phyloP scores from a whole-genome alignment of 2,797 vertebrate species.

The Huso huso region DNA sequence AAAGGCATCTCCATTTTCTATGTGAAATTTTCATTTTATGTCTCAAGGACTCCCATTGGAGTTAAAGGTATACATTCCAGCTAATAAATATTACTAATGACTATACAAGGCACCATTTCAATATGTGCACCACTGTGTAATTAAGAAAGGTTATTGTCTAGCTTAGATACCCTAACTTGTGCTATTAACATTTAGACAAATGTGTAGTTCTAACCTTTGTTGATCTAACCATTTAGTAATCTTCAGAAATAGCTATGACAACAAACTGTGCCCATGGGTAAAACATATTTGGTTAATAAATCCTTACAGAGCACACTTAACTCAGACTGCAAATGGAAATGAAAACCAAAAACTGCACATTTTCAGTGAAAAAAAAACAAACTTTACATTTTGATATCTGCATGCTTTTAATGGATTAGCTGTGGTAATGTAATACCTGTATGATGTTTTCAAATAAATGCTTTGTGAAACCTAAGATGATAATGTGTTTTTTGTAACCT shows the following conservation, averaged over 20 bases:
- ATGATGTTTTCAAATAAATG: conserved; percentile 77
- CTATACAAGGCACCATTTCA: conserved; percentile 27
- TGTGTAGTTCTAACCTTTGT: conserved; percentile 51
- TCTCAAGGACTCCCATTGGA: conserved; percentile 6
- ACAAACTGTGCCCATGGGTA: conserved; percentile 70
- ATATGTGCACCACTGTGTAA: conserved; percentile 54
- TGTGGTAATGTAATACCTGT: conserved; percentile 75
- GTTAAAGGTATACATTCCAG: conserved; percentile 10
- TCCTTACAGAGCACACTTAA: conserved; percentile 64
- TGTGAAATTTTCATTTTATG: conserved; percentile 9
- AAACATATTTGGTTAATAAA: conserved; percentile 59
- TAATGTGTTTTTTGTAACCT: neutral
- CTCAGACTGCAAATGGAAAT: conserved; percentile 48
- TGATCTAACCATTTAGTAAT: conserved; percentile 48
- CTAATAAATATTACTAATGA: conserved; percentile 5
- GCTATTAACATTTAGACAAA: conserved; percentile 68
- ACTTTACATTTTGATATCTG: conserved; percentile 64
- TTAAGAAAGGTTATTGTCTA: conserved; percentile 58
- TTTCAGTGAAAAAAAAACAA: conserved; percentile 29
- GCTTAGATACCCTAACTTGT: conserved; percentile 68
- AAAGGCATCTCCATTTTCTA: conserved; percentile 12
- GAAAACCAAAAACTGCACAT: conserved; percentile 49
- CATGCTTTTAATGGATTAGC: conserved; percentile 73
- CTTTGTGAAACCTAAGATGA: conserved; percentile 52
- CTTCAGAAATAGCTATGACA: conserved; percentile 53